Conservation (phyloP, 2,888 invertebrate species). For the Philereme transversata region DNA sequence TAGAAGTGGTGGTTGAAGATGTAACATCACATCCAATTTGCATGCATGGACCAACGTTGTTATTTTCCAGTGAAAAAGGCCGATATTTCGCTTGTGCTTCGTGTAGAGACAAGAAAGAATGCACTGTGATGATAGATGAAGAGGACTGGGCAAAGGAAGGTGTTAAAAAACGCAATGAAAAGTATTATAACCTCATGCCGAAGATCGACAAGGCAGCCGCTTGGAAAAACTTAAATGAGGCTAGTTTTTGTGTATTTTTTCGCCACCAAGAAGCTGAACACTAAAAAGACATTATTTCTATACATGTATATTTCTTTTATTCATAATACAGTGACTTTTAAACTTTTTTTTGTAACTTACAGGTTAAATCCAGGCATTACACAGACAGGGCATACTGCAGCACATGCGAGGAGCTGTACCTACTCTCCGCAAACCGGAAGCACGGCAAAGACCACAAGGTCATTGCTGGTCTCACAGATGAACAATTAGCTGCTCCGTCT, state of each 20-base stretch:
- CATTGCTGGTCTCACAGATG: conserved; percentile 78
- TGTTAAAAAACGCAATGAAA: conserved; percentile 71
- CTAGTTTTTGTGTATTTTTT: conserved; percentile 46
- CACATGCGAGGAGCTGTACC: conserved; percentile 84
- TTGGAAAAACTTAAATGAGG: conserved; percentile 80
- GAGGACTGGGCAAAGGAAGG: conserved; percentile 80
- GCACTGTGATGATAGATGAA: conserved; percentile 87
- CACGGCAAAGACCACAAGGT: conserved; percentile 85
- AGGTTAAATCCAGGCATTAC: conserved; percentile 72
- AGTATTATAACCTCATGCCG: conserved; percentile 72
- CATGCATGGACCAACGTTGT: conserved; percentile 89
- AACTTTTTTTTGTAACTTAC: conserved; percentile 12
- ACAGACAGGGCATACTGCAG: conserved; percentile 85
- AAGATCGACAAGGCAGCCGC: conserved; percentile 80
- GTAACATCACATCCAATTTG: conserved; percentile 87
- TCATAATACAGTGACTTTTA: too few species aligned
- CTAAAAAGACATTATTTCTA: too few species aligned
- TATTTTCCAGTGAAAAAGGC: conserved; percentile 85
- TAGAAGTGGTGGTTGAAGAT: conserved; percentile 83
- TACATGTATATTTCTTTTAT: too few species aligned
- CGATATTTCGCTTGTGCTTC: conserved; percentile 93
- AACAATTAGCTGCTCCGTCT: conserved; percentile 86
- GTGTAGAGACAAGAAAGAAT: conserved; percentile 90
- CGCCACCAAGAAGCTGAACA: too few species aligned
- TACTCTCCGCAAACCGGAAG: conserved; percentile 59